These are phyloP conservation scores for Helostoma temminkii DNA, from an alignment of 2,797 vertebrate genomes.

Conservation along the genomic window DNA sequence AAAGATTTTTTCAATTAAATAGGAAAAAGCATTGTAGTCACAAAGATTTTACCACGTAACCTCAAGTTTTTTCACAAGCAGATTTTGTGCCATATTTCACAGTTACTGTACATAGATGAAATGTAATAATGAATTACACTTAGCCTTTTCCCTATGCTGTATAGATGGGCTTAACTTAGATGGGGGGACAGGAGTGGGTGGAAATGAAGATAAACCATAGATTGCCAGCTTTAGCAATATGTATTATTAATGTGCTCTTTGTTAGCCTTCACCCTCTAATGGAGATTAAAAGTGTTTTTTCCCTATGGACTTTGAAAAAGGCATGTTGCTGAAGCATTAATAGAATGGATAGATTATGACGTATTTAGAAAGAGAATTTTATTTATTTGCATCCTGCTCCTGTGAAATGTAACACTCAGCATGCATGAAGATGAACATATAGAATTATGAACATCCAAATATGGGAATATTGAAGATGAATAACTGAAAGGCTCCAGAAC, in stretches of 20 bases:
- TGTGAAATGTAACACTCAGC: constrained; percentile 86
- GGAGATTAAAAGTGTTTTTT: constrained; percentile 67
- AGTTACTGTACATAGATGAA: constrained; percentile 83
- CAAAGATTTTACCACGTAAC: constrained; percentile 71
- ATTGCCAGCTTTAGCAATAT: constrained; percentile 81
- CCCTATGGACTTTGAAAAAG: constrained; percentile 80
- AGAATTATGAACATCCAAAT: constrained; percentile 73
- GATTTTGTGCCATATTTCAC: constrained; percentile 81
- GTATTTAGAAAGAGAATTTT: constrained; percentile 81
- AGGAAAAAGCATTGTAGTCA: constrained; percentile 63
- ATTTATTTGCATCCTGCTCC: constrained; percentile 87
- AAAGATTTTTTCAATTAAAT: constrained; percentile 55
- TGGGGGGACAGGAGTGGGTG: constrained; percentile 50
- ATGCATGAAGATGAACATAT: constrained; percentile 85
- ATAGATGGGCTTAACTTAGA: constrained; percentile 62
- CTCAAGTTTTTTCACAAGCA: constrained; percentile 75
- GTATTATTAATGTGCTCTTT: constrained; percentile 81
- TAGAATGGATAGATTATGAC: constrained; percentile 87
- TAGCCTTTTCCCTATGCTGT: constrained; percentile 68
- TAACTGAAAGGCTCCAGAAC: constrained; percentile 78
- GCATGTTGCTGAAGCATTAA: constrained; percentile 86
- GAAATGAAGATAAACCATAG: constrained; percentile 75
- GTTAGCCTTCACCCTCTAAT: constrained; percentile 75
- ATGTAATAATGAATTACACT: constrained; percentile 63
- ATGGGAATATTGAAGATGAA: constrained; percentile 77